Conservation (phyloP, 2,797 vertebrate species). For the Perodicticus potto region DNA sequence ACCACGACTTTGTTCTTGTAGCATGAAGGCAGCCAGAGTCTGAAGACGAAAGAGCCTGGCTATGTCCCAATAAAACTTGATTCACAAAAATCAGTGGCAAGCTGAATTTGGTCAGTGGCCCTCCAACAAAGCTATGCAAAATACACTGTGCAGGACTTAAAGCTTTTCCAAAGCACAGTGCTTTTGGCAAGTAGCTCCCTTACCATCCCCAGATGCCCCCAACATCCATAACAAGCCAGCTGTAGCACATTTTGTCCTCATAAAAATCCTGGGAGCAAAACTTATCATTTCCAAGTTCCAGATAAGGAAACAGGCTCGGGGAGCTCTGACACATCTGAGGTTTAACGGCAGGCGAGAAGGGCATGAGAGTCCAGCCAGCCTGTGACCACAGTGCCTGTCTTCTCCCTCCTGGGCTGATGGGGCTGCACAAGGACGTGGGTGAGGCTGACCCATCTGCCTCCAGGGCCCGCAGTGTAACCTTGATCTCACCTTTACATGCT, state of each 20-base stretch:
- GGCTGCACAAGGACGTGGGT: too few species aligned
- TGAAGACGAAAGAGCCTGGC: neutral
- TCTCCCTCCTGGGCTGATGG: too few species aligned
- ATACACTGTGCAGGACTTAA: neutral
- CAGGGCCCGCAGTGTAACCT: neutral
- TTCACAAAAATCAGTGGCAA: neutral
- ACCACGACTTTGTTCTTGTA: neutral
- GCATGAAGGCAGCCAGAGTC: neutral
- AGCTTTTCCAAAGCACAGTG: neutral
- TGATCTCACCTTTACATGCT: conserved; percentile 43
- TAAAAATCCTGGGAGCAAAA: neutral
- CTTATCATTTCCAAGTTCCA: neutral
- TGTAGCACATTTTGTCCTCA: neutral
- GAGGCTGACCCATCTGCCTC: too few species aligned
- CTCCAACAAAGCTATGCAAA: neutral
- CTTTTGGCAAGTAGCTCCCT: neutral
- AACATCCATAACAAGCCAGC: neutral
- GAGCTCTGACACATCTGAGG: neutral
- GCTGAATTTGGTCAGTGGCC: neutral
- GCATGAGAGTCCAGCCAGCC: neutral
- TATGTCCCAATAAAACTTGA: neutral
- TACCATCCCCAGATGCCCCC: neutral
- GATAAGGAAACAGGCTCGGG: neutral
- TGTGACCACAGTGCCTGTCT: neutral
- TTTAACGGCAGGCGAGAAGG: neutral